Evolutionary conservation across 2,888 invertebrate genomes (phyloP).

Genomic region (Oligia latruncula): DNA sequence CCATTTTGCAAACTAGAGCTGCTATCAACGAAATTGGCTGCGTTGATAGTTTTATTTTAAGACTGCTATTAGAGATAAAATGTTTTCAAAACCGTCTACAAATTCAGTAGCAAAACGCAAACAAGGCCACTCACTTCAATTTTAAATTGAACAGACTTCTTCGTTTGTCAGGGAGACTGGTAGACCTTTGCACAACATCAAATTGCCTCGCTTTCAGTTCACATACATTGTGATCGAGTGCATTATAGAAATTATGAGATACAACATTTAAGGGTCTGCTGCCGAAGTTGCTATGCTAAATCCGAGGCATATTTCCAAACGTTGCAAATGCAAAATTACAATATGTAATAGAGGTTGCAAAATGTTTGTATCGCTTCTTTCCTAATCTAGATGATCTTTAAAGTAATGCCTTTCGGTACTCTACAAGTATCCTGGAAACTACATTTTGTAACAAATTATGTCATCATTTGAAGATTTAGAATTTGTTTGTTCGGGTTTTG

Average conservation of each 20-base stretch:
- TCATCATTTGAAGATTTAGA: slow-evolving; percentile 24
- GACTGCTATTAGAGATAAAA: neutral
- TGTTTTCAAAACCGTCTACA: slow-evolving; percentile 17
- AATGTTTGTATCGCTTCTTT: slow-evolving; percentile 21
- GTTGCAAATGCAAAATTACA: slow-evolving; percentile 38
- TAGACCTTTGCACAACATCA: slow-evolving; percentile 56
- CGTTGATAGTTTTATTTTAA: slow-evolving; percentile 13
- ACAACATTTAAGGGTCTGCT: slow-evolving; percentile 32
- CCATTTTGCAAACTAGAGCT: slow-evolving; percentile 12
- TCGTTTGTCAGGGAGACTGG: slow-evolving; percentile 30
- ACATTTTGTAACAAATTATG: slow-evolving; percentile 27
- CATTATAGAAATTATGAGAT: slow-evolving; percentile 29
- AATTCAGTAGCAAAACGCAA: slow-evolving; percentile 36
- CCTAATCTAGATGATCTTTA: slow-evolving; percentile 35
- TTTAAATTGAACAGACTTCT: slow-evolving; percentile 43
- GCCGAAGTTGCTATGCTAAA: slow-evolving; percentile 28
- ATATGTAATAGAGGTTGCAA: slow-evolving; percentile 37
- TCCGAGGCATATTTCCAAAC: slow-evolving; percentile 26
- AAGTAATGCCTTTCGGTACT: slow-evolving; percentile 10
- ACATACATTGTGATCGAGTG: slow-evolving; percentile 19
- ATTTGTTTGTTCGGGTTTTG: slow-evolving; percentile 6
- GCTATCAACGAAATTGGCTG: slow-evolving; percentile 31
- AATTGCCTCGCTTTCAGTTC: slow-evolving; percentile 38
- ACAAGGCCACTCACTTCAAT: slow-evolving; percentile 44
- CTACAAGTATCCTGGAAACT: slow-evolving; percentile 29